Evolutionary conservation across 2,113 vertebrate species (phyloP).

Genomic region (Pantherophis guttatus): DNA sequence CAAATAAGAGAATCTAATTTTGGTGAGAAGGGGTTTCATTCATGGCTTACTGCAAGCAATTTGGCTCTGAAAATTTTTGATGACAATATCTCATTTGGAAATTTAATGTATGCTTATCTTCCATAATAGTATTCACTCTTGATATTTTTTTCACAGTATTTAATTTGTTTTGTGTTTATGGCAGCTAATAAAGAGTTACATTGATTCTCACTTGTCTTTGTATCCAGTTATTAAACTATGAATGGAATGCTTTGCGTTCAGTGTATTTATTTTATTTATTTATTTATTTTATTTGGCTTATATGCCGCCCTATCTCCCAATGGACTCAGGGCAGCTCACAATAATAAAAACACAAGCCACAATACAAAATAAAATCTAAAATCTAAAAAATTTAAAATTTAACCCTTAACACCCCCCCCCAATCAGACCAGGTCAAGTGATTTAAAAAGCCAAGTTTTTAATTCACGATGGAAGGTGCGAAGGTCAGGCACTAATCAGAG

Average conservation of each 20-base stretch:
- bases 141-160: background rate
- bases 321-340: too few relatives aligned
- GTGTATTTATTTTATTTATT: background rate
- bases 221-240: background rate
- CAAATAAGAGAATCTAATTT: background rate
- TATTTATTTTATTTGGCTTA: too few relatives aligned
- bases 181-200: background rate
- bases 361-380: too few relatives aligned
- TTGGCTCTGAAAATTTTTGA: background rate
- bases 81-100: background rate
- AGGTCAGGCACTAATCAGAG: too few relatives aligned
- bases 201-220: background rate
- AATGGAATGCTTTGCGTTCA: background rate
- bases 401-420: too few relatives aligned
- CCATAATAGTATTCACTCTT: background rate
- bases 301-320: too few relatives aligned
- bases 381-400: too few relatives aligned
- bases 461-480: too few relatives aligned
- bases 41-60: background rate
- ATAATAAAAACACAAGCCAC: too few relatives aligned
- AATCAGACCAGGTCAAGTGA: too few relatives aligned
- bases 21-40: background rate
- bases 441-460: too few relatives aligned
- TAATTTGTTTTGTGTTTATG: background rate
- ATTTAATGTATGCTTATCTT: background rate